phyloP scores from a whole-genome alignment of 2,113 vertebrate species.

The Seriola rivoliana region DNA sequence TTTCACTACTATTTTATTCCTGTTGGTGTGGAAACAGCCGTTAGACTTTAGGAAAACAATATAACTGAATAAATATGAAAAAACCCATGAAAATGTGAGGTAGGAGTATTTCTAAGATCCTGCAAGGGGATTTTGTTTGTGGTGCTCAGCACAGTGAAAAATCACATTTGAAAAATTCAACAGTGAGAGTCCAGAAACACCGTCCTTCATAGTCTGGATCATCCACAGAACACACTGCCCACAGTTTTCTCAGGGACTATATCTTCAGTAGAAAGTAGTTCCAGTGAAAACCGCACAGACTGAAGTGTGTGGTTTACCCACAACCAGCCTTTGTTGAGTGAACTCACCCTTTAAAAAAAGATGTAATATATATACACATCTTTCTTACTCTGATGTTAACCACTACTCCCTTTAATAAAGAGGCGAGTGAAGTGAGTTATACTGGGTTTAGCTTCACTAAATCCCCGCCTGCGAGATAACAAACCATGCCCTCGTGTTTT shows the following conservation, averaged over 20 bases:
- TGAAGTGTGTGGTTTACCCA: background rate
- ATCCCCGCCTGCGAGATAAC: background rate
- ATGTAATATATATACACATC: too few relatives aligned
- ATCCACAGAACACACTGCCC: too few relatives aligned
- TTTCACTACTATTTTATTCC: too few relatives aligned
- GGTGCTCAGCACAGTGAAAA: conserved; percentile 16
- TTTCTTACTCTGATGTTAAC: background rate
- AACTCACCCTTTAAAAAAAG: background rate
- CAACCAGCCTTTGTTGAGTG: too few relatives aligned
- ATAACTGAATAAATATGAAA: background rate
- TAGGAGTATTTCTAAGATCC: background rate
- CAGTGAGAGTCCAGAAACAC: background rate
- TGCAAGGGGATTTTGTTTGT: background rate
- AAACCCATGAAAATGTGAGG: background rate
- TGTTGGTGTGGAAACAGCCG: too few relatives aligned
- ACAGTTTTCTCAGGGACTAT: too few relatives aligned
- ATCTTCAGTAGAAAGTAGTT: too few relatives aligned
- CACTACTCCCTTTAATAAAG: background rate
- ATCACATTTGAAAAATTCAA: conserved; percentile 16
- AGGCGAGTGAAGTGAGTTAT: background rate
- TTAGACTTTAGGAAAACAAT: too few relatives aligned
- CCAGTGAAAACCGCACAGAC: background rate
- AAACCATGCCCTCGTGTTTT: background rate
- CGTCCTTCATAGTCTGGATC: background rate
- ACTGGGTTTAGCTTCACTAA: background rate